Evolutionary conservation across 2,113 vertebrate species (phyloP), one percentile per base, ranked within the genome.

Genomic region (Scomber japonicus): DNA sequence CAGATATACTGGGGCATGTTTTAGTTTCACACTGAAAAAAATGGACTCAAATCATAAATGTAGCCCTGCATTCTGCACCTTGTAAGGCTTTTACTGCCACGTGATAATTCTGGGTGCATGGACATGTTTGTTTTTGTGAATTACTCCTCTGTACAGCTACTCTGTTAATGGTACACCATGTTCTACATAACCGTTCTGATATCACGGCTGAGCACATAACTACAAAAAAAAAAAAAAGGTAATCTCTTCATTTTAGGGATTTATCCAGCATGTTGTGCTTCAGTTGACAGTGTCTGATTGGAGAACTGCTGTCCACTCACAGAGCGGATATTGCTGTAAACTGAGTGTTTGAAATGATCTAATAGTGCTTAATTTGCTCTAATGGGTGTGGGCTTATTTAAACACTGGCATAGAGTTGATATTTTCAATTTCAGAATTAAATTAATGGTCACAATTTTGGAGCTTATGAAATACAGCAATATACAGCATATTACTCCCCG

Each of bases 321-420:
- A 35, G 40, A 71, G 56, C 70, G 55, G 15, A 71, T n/a, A n/a
- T 49, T 24, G 49, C 68, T 77, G n/a, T 14, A 40, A 57, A n/a
- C n/a, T 46, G 30, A 56, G 44, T 62, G 54, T 57, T 64, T 67
- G 7, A 62, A 76, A 71, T 17, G 53, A 70, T 69, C 16, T 71
- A 80, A 82, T 84, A 71, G 63, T 80, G 56, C 78, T 82, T 68
- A 46, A 84, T 84, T 79, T 55, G 59, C 46, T 68, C 12, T 71
- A 57, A 79, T 67, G 45, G 35, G 24, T 61, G 54, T 63, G 13
- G 48, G 15, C 31, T 70, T 71, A 61, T 45, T 62, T 17, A 56
- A 74, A 82, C 59, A 71, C 11, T 62, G 40, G 15, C 31, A 21
- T 3, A 21, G n/a, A 16, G 48, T 62, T 61, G 48, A 65, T 35